Evolutionary conservation across 1,140 invertebrate species (phyloP).

Genomic region (Apis dorsata): DNA sequence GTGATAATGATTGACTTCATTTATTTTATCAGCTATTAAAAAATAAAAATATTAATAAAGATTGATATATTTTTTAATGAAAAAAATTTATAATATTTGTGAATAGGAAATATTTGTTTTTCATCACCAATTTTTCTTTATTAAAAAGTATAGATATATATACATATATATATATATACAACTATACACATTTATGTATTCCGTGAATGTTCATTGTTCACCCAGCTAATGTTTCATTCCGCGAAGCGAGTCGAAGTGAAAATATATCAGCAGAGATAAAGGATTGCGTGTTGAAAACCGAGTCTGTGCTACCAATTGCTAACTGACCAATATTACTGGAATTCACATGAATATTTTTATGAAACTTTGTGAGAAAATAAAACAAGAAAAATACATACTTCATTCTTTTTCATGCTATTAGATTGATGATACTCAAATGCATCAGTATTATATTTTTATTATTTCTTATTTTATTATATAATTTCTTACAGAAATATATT

Average conservation of each 20-base stretch:
- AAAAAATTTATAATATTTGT: neutral
- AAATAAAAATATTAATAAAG: too few relatives aligned
- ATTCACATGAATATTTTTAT: neutral
- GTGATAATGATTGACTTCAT: too few relatives aligned
- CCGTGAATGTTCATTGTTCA: neutral
- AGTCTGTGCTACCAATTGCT: neutral
- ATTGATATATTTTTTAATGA: neutral
- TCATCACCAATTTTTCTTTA: neutral
- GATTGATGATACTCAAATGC: neutral
- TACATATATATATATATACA: neutral
- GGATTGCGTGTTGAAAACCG: neutral
- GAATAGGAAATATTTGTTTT: too few relatives aligned
- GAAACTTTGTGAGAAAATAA: neutral
- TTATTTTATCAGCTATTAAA: too few relatives aligned
- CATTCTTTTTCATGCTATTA: neutral
- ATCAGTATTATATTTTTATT: neutral
- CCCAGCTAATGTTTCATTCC: neutral
- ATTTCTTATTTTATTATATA: neutral
- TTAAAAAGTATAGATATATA: neutral
- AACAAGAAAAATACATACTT: neutral
- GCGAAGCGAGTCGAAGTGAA: neutral
- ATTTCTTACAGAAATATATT: neutral
- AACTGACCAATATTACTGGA: neutral
- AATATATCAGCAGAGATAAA: neutral
- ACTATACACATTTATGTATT: too few relatives aligned